Conservation (phyloP, 2,888 invertebrate species). For the Drosophila recens region DNA sequence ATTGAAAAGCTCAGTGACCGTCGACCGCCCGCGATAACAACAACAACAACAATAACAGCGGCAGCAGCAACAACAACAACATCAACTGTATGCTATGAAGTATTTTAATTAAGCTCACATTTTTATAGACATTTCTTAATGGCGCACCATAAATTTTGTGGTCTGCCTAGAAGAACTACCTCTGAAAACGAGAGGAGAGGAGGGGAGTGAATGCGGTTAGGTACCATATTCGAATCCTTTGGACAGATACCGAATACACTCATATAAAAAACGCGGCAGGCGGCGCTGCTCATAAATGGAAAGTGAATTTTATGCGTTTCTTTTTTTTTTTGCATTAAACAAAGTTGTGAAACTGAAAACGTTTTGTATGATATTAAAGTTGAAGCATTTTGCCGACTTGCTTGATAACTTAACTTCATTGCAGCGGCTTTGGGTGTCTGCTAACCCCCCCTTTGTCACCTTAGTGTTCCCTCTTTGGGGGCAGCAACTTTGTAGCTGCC, state of each 20-base stretch:
- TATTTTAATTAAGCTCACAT: slow-evolving; percentile 75
- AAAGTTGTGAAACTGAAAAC: slow-evolving; percentile 73
- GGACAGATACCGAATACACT: slow-evolving; percentile 5
- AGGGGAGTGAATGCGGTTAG: not conserved
- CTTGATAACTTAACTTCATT: slow-evolving; percentile 77
- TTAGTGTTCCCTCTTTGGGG: not conserved
- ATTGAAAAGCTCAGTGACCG: slow-evolving; percentile 67
- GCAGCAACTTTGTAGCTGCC: slow-evolving; percentile 69
- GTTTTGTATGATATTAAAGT: slow-evolving; percentile 51
- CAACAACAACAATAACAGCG: slow-evolving; percentile 20
- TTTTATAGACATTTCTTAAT: slow-evolving; percentile 77
- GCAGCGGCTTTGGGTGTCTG: slow-evolving; percentile 21
- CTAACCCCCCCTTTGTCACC: too few relatives aligned
- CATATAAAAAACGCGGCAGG: slow-evolving; percentile 66
- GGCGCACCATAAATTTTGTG: slow-evolving; percentile 64
- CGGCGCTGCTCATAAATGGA: slow-evolving; percentile 58
- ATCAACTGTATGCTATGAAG: slow-evolving; percentile 38
- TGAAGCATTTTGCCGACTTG: slow-evolving; percentile 24
- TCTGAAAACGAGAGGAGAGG: not conserved
- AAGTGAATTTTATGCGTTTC: slow-evolving; percentile 74
- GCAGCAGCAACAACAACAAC: slow-evolving; percentile 15
- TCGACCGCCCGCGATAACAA: slow-evolving; percentile 42
- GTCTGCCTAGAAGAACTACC: slow-evolving; percentile 34
- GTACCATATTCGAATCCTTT: not conserved
- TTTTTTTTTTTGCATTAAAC: slow-evolving; percentile 51